Base-by-base conservation (phyloP, 2,888 invertebrate genomes). In the Rosalia funebris region DNA sequence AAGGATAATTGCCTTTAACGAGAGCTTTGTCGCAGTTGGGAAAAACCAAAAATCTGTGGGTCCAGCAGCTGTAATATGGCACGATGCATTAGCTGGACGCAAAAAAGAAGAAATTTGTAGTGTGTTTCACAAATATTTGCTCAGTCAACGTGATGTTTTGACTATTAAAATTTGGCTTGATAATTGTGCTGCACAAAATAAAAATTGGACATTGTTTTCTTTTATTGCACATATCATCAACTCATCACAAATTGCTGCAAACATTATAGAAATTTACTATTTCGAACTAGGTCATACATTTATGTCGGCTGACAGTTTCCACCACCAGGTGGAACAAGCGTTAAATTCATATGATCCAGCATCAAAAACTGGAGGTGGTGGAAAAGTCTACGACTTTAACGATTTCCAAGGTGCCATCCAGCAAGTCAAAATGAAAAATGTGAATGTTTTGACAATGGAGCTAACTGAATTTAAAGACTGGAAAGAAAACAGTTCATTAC, bases 381-480 rank as follows among this genome's bases (percentile, higher is more conserved):
- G 55, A 20, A 55, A 55, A 32, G 46, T 47, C 44, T 39, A 39
- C 15, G 39, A 39, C 15, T 58, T 53, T 14, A 52, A 53, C 36
- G 52, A 58, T 36, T 58, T 58, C 31, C 36, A 58, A 53, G 1
- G 34, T 17, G 58, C 53, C 42, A 36, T 57, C 32, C 32, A 57
- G 57, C 57, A 57, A 50, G 57, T 57, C 31, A 54, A 45, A 16
- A 45, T 54, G 45, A 54, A 57, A 57, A 57, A 50, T 57, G 57
- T 57, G n/a, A n/a, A n/a, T n/a, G n/a, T n/a, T n/a, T n/a, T n/a
- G n/a, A n/a, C n/a, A n/a, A n/a, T n/a, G n/a, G n/a, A n/a, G n/a
- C n/a, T n/a, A n/a, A n/a, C n/a, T n/a, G n/a, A n/a, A n/a, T n/a
- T n/a, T n/a, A n/a, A n/a, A n/a, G n/a, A n/a, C n/a, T n/a, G n/a